Evolutionary conservation across 2,888 invertebrate species (phyloP).

Genomic region (Lochmaea crataegi): DNA sequence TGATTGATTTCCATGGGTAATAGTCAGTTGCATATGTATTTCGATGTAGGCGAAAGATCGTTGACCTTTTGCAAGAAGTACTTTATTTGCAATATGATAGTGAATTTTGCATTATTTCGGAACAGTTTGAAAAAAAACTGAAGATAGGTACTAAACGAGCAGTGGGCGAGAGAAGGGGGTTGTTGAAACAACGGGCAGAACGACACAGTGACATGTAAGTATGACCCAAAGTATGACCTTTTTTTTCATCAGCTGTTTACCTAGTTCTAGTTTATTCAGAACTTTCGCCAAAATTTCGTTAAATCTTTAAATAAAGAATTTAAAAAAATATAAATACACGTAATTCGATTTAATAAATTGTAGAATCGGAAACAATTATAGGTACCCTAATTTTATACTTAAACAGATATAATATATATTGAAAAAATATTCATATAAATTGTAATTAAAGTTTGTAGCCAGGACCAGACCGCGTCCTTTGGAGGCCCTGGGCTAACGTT

Average conservation of each 20-base stretch:
- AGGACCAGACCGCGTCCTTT: too few relatives aligned
- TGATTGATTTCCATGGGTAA: slow-evolving; percentile 7
- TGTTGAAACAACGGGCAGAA: not conserved
- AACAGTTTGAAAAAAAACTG: slow-evolving; percentile 7
- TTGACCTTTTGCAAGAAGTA: slow-evolving; percentile 21
- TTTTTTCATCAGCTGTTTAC: slow-evolving; percentile 4
- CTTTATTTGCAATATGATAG: slow-evolving; percentile 15
- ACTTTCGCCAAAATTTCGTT: not conserved
- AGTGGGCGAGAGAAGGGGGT: slow-evolving; percentile 9
- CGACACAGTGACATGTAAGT: slow-evolving; percentile 29
- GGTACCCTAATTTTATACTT: too few relatives aligned
- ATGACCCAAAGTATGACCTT: too few relatives aligned
- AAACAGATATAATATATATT: too few relatives aligned
- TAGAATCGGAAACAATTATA: too few relatives aligned
- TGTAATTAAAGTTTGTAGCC: not conserved
- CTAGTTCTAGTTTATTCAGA: slow-evolving; percentile 1
- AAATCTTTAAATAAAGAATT: not conserved
- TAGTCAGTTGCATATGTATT: slow-evolving; percentile 13
- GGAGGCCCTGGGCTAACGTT: too few relatives aligned
- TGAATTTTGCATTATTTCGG: slow-evolving; percentile 11
- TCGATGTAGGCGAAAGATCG: slow-evolving; percentile 24
- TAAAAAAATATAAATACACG: too few relatives aligned
- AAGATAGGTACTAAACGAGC: slow-evolving; percentile 18
- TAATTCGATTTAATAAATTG: too few relatives aligned
- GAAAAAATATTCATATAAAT: not conserved